Conservation (phyloP, 2,113 vertebrate species). For the Pampusana beccarii region DNA sequence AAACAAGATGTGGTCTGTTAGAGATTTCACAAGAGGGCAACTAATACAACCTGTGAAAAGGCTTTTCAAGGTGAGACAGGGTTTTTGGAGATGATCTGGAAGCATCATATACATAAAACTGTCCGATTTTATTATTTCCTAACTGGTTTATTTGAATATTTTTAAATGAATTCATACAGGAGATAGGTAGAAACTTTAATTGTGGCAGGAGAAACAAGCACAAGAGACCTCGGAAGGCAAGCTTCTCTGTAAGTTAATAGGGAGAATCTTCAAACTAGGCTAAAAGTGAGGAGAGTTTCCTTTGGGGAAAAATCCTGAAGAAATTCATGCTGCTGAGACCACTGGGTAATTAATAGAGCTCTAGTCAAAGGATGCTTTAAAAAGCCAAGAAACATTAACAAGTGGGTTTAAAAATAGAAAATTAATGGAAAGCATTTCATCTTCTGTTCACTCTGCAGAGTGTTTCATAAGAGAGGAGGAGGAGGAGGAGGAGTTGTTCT, state of each 20-base stretch:
- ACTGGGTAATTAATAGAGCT: conserved; percentile 18
- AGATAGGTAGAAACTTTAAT: neutral
- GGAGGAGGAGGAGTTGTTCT: conserved; percentile 10
- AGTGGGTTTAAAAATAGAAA: conserved; percentile 51
- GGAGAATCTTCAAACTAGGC: conserved; percentile 2
- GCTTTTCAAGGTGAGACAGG: neutral
- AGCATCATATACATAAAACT: neutral
- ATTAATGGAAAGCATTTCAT: conserved; percentile 28
- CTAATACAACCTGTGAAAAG: neutral
- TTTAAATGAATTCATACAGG: neutral
- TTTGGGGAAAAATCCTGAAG: conserved; percentile 1
- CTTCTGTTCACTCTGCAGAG: neutral
- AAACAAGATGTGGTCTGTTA: neutral
- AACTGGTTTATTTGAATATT: neutral
- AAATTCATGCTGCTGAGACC: conserved; percentile 16
- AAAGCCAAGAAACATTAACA: conserved; percentile 46
- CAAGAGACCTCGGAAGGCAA: neutral
- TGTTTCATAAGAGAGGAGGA: conserved; percentile 40
- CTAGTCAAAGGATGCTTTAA: conserved; percentile 14
- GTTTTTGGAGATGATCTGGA: neutral
- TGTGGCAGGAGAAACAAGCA: neutral
- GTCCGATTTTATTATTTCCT: neutral
- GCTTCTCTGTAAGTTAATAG: neutral
- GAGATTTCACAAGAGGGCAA: neutral
- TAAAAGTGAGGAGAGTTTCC: conserved; percentile 14